Conservation (phyloP, 2,113 vertebrate species). For the Microtus pennsylvanicus region DNA sequence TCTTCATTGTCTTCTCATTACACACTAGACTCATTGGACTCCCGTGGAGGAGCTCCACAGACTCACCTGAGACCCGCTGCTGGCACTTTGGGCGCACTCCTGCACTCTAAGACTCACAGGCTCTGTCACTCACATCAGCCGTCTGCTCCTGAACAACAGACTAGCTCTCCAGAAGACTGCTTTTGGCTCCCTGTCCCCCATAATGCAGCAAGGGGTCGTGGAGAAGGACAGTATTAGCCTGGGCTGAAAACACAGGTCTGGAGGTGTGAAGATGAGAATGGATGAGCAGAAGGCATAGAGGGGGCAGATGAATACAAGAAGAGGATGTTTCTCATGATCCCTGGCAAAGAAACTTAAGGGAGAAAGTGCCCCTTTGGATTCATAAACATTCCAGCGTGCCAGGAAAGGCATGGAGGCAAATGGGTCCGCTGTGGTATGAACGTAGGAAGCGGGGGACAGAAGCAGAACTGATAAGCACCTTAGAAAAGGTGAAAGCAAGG, state of each 20-base stretch:
- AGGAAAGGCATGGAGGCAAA: neutral
- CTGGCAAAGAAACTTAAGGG: neutral
- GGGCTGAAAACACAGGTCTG: neutral
- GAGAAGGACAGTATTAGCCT: neutral
- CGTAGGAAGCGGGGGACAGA: neutral
- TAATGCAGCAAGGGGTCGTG: neutral
- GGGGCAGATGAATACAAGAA: too few relatives aligned
- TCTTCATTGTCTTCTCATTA: neutral
- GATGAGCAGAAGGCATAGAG: too few relatives aligned
- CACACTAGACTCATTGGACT: neutral
- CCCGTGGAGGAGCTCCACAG: neutral
- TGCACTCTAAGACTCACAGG: neutral
- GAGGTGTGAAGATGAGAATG: neutral
- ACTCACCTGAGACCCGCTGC: neutral
- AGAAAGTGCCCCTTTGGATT: neutral
- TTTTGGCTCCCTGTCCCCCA: neutral
- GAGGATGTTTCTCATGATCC: neutral
- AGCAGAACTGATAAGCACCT: neutral
- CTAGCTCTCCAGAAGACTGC: neutral
- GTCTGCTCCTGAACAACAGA: too few relatives aligned
- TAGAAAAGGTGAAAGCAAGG: neutral
- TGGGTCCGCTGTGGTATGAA: too few relatives aligned
- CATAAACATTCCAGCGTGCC: neutral
- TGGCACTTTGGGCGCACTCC: neutral
- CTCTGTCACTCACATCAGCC: neutral